These are phyloP conservation scores for Acanthosoma haemorrhoidale DNA, from an alignment of 2,888 invertebrate genomes.

Conservation along the genomic window DNA sequence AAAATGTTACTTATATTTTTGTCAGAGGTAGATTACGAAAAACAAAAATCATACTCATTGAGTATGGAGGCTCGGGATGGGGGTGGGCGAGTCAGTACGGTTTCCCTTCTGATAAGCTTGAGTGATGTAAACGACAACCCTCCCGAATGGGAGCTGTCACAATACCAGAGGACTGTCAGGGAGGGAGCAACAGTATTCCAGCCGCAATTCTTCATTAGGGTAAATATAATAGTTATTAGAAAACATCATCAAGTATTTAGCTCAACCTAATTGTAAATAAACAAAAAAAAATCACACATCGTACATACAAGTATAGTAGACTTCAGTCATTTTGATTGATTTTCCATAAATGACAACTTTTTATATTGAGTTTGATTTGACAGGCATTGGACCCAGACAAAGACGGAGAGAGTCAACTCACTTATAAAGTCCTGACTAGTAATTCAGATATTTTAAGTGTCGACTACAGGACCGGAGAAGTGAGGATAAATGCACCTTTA, in stretches of 20 bases:
- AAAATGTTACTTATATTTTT: constrained; percentile 8
- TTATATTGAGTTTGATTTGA: neutral
- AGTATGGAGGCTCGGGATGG: constrained; percentile 77
- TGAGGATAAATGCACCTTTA: constrained; percentile 58
- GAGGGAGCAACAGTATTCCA: constrained; percentile 72
- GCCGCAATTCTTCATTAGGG: constrained; percentile 70
- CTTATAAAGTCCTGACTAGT: constrained; percentile 48
- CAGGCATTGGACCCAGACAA: constrained; percentile 69
- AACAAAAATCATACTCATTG: constrained; percentile 70
- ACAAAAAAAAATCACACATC: neutral
- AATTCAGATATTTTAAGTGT: constrained; percentile 54
- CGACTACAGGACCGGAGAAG: constrained; percentile 64
- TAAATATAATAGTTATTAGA: too few species aligned
- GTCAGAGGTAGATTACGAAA: constrained; percentile 65
- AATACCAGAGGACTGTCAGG: constrained; percentile 68
- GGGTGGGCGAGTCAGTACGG: constrained; percentile 65
- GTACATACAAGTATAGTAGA: neutral
- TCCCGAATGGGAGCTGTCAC: constrained; percentile 62
- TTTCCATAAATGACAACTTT: neutral
- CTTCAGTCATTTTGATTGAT: neutral
- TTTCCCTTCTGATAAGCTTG: constrained; percentile 65
- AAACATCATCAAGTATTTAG: too few species aligned
- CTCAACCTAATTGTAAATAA: neutral
- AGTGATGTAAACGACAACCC: constrained; percentile 72
- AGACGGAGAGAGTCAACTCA: constrained; percentile 64